Evolutionary conservation across 2,888 invertebrate genomes (phyloP), one percentile per base, ranked within the genome.

Genomic region (Ophioninae sp.): DNA sequence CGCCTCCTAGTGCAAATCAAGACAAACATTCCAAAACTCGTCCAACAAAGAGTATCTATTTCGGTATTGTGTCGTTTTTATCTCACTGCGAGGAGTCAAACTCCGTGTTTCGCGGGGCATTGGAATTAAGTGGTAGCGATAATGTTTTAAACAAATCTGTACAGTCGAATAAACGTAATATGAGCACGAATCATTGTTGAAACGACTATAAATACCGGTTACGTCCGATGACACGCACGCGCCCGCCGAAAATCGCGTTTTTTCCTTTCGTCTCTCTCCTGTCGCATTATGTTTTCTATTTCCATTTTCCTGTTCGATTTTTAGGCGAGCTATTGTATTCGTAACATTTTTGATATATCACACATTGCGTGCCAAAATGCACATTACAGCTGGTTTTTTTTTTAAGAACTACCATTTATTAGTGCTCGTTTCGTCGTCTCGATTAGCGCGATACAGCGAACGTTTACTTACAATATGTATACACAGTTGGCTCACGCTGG

Each of bases 401-500:
- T 72, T 72, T 73, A 69, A 79, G 79, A 79, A 81, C 82, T 84
- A 84, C 82, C 82, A 87, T 85, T 86, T 85, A 84, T 83, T 85
- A 86, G 82, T 83, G 85, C 86, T 87, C 80, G 87, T 83, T 83
- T 85, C 83, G 44, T 44, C 44, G 44, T 44, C 44, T 44, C 44
- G 44, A 86, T 86, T 85, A 86, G 83, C 86, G 84, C 77, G 81
- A 82, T 74, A 85, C 72, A 85, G 81, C 84, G 84, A 87, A 83
- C 85, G 85, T 85, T 88, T 88, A 88, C 86, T 88, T 89, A 88
- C 88, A 89, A 86, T 88, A 87, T 88, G 84, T 88, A 88, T 88
- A 88, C 85, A 87, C 80, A 79, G 63, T 81, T 79, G 74, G 74
- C 84, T 73, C 65, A 81, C 78, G 73, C 77, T 69, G 86, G 85